Conservation (phyloP, 2,113 vertebrate genomes). For the Prietella phreatophila region DNA sequence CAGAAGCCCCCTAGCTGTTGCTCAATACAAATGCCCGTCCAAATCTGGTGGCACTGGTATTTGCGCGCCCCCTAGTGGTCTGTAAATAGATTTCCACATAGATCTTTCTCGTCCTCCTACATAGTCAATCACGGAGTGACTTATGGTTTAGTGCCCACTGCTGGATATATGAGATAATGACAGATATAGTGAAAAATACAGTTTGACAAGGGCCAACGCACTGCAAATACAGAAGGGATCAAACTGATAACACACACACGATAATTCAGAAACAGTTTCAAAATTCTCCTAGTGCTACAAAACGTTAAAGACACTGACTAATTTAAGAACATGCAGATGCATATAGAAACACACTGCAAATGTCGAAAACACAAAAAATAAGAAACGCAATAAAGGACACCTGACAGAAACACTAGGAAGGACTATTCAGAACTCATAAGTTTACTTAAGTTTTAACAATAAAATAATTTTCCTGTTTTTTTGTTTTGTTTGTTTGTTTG, state of each 20-base stretch:
- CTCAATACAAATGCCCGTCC: background rate
- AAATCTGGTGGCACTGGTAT: background rate
- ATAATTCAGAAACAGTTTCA: background rate
- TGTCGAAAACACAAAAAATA: background rate
- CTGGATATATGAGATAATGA: slow-evolving; percentile 17
- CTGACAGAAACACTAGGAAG: background rate
- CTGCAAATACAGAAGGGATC: background rate
- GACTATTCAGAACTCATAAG: background rate
- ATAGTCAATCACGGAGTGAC: background rate
- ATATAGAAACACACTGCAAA: background rate
- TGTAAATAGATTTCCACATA: background rate
- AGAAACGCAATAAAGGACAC: background rate
- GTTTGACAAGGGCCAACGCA: background rate
- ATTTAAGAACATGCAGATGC: background rate
- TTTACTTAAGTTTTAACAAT: background rate
- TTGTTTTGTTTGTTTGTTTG: background rate
- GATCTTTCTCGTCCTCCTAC: too few species aligned
- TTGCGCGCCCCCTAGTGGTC: slow-evolving; percentile 31
- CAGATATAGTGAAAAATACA: background rate
- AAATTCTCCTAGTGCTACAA: background rate
- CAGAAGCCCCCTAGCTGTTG: background rate
- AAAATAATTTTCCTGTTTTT: background rate
- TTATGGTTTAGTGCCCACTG: slow-evolving; percentile 37
- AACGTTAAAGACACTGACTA: background rate
- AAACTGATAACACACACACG: background rate